Percentiles rank a stretch among this genome's conserved stretches.
Conservation (phyloP, 1,140 invertebrate genomes). For the Ectropis grisescens region DNA sequence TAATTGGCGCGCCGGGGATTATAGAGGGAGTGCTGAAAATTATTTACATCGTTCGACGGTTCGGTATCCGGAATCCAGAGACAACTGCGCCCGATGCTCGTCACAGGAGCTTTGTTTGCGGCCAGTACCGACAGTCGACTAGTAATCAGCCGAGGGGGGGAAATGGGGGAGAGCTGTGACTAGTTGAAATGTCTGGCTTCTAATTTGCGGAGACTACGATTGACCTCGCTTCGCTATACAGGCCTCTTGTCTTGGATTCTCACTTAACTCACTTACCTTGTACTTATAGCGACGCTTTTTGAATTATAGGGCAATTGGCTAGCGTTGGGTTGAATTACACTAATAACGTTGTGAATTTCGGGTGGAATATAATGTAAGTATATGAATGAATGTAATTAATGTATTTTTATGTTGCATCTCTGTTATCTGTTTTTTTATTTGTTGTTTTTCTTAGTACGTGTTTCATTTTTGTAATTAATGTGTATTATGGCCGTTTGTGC, state of each 20-base stretch:
- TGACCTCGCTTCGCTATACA: conserved; percentile 21
- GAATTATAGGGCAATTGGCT: too few relatives aligned
- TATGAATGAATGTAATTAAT: too few relatives aligned
- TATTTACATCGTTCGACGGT: conserved; percentile 25
- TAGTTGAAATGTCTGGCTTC: conserved; percentile 39
- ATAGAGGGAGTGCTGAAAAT: conserved; percentile 22
- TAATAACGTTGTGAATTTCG: too few relatives aligned
- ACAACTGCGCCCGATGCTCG: conserved; percentile 38
- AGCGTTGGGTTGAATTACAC: too few relatives aligned
- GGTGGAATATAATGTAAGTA: too few relatives aligned
- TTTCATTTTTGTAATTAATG: too few relatives aligned
- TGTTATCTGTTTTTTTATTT: too few relatives aligned
- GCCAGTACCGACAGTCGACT: conserved; percentile 17
- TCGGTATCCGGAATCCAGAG: conserved; percentile 28
- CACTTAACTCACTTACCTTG: conserved; percentile 5
- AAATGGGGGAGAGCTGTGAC: conserved; percentile 13
- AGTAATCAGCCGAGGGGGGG: conserved; percentile 27
- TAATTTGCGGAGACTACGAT: conserved; percentile 36
- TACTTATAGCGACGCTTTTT: too few relatives aligned
- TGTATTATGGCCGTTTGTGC: too few relatives aligned
- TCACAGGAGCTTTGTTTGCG: conserved; percentile 43
- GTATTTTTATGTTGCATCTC: too few relatives aligned
- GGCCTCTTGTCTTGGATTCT: conserved; percentile 12
- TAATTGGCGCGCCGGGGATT: too few relatives aligned
- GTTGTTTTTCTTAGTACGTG: too few relatives aligned